A percentile compares a stretch with the other conserved stretches of the same genome.
phyloP scores from a whole-genome alignment of 2,888 invertebrate genomes.

The Maniola hyperantus region DNA sequence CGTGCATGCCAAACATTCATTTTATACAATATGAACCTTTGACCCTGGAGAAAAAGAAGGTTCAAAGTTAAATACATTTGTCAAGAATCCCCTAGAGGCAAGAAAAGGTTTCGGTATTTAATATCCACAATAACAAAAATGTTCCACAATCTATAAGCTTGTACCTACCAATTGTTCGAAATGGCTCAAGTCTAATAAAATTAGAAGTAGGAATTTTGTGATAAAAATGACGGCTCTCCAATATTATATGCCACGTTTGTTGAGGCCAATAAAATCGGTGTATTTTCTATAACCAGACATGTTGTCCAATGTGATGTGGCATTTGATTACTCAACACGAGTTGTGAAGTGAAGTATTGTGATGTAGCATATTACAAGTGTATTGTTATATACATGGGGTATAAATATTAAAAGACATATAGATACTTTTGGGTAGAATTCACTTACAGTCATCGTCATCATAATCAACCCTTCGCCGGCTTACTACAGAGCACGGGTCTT shows the following conservation, averaged over 20 bases:
- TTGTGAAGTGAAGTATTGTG: too few relatives aligned
- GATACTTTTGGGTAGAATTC: too few relatives aligned
- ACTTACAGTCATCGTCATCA: too few relatives aligned
- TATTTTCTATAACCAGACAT: too few relatives aligned
- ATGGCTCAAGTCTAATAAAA: not conserved
- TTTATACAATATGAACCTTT: conserved; percentile 14
- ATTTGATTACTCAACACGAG: too few relatives aligned
- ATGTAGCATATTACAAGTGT: too few relatives aligned
- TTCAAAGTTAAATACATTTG: conserved; percentile 21
- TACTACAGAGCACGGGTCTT: too few relatives aligned
- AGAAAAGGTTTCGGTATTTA: conserved; percentile 21
- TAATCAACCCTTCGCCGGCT: too few relatives aligned
- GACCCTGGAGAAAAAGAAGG: conserved; percentile 9
- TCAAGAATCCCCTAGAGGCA: conserved; percentile 15
- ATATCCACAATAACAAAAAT: conserved; percentile 11
- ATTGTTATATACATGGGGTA: too few relatives aligned
- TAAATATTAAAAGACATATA: too few relatives aligned
- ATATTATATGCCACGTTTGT: too few relatives aligned
- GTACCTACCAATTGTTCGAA: not conserved
- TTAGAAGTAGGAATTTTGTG: not conserved
- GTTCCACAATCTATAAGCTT: not conserved
- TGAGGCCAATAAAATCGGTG: not conserved
- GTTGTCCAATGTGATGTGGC: too few relatives aligned
- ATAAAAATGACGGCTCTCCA: not conserved
- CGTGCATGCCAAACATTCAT: conserved; percentile 12